Evolutionary conservation across 1,140 invertebrate genomes (phyloP), one percentile per base, ranked within the genome.

Genomic region (Trichonephila clavipes): DNA sequence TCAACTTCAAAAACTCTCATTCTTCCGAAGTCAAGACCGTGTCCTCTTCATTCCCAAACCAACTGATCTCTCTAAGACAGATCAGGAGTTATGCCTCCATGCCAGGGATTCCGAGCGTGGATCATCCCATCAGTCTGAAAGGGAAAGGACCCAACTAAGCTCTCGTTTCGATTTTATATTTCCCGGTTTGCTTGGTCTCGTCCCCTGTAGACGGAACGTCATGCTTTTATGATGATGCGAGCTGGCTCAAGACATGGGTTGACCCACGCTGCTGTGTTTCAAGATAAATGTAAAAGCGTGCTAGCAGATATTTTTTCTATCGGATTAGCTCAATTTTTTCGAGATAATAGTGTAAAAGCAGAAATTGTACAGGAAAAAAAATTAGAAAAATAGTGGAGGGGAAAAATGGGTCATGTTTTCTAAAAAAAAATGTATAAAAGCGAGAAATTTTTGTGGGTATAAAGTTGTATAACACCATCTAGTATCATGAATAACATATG

Each of bases 41-140:
- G 96, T 90, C 98, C 97, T 95, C 97, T 97, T 95, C 95, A 92
- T 99, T 98, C 96, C 98, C 98, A 81, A 99, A 99, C 96, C 98
- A 99, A 96, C 97, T 99, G 95, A 98, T 99, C 95, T 99, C 98
- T 94, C 96, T 99, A 92, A 98, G 99, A 96, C 98, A 99, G 96
- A 99, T 99, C 95, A 97, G 98, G 95, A 99, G 99, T 96, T 99
- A 99, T 96, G 98, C 98, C 94, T 98, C 98, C 96, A 98, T 99
- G 95, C 98, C 98, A 7, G 97, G 96, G 96, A 95, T 96, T 6
- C 44, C 89, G 0, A 83, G 77, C 21, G 94, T 88, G 90, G 96
- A 97, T 94, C 96, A 96, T 93, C 95, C 96, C 62, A 95, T 97
- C 77, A 96, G 96, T 66, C 95, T 97, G 34, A 97, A 97, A 95